Conservation (phyloP, 64 coral and sea anemone genomes). For the Orbicella faveolata region DNA sequence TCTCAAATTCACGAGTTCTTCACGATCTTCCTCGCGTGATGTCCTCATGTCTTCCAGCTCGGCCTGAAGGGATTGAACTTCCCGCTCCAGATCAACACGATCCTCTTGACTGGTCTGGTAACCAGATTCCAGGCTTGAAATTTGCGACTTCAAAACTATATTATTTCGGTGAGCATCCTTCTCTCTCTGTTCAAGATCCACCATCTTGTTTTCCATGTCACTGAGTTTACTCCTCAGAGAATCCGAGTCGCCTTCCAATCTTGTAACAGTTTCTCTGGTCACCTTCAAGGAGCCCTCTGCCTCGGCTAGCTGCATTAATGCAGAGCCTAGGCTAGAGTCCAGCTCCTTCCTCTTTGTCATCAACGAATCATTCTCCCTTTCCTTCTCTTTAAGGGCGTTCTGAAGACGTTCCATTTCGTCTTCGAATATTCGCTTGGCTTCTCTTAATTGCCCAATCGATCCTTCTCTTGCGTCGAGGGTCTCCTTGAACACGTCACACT, state of each 20-base stretch:
- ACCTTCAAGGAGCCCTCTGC: constrained; percentile 33
- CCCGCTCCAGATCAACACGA: constrained; percentile 38
- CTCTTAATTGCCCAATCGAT: constrained; percentile 57
- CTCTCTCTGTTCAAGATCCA: constrained; percentile 56
- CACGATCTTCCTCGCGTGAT: constrained; percentile 48
- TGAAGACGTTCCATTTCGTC: constrained; percentile 53
- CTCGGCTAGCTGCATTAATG: constrained; percentile 38
- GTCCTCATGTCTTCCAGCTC: constrained; percentile 43
- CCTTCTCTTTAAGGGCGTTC: constrained; percentile 43
- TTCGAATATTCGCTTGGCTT: constrained; percentile 42
- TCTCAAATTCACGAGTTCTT: constrained; percentile 46
- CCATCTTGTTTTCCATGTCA: constrained; percentile 30
- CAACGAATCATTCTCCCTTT: constrained; percentile 61
- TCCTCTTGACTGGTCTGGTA: constrained; percentile 36
- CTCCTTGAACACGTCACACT: constrained; percentile 56
- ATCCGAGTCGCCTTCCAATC: constrained; percentile 39
- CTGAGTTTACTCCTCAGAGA: constrained; percentile 31
- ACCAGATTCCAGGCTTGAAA: constrained; percentile 54
- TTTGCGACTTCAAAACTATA: constrained; percentile 35
- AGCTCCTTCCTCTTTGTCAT: constrained; percentile 65
- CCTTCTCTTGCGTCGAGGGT: constrained; percentile 52
- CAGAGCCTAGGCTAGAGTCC: constrained; percentile 48
- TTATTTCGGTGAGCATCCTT: constrained; percentile 59
- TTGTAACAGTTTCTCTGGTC: constrained; percentile 23
- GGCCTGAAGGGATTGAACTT: constrained; percentile 37